A percentile compares a stretch with the other conserved stretches of the same genome.
Evolutionary conservation across 1,140 invertebrate genomes (phyloP).

Genomic region (Caenorhabditis inopinata): DNA sequence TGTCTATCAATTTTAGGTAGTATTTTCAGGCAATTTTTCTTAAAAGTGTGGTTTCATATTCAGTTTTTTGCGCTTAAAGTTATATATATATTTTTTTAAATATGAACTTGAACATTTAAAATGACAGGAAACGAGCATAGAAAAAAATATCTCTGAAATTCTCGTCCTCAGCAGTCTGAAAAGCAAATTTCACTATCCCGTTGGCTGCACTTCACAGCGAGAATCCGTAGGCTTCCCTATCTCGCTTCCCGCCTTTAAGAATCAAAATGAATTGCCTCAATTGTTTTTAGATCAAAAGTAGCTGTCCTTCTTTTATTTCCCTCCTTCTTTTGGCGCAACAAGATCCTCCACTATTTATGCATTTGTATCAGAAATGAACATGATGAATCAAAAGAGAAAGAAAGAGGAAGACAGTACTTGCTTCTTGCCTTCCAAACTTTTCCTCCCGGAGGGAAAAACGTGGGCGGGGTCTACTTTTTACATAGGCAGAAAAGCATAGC

Average conservation of each 20-base stretch:
- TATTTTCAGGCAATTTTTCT: no score
- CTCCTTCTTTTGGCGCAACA: not conserved
- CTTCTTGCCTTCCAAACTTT: not conserved
- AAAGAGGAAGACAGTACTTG: conserved; percentile 17
- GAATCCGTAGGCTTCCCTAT: not conserved
- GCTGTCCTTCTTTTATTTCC: not conserved
- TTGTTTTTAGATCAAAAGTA: conserved; percentile 12
- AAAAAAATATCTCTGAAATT: no score
- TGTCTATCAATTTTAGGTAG: no score
- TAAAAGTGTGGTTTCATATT: no score
- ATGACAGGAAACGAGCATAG: no score
- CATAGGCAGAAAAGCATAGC: not conserved
- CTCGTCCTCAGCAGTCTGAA: no score
- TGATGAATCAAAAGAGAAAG: conserved; percentile 16
- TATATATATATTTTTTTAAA: no score
- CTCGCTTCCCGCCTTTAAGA: not conserved
- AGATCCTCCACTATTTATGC: conserved; percentile 28
- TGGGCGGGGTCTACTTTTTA: not conserved
- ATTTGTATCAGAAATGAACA: conserved; percentile 28
- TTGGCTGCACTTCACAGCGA: not conserved
- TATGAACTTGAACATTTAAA: no score
- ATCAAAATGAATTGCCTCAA: conserved; percentile 2
- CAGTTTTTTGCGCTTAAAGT: no score
- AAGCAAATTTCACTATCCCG: not conserved
- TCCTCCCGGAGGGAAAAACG: not conserved